phyloP scores from a whole-genome alignment of 2,113 vertebrate genomes.

The Anser brachyrhynchus region DNA sequence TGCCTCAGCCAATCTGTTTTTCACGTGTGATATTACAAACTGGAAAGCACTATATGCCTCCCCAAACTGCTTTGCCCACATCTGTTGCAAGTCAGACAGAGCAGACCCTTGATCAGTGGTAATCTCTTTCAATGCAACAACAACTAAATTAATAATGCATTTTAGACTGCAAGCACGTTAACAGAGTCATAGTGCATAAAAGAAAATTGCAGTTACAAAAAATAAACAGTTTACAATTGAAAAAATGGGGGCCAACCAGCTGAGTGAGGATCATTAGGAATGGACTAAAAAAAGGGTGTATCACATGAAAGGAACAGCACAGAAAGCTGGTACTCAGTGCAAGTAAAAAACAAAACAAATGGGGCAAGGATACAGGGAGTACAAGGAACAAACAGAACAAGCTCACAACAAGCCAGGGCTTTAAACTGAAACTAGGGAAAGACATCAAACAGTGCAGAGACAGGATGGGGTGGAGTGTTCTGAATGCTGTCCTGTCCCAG shows the following conservation, averaged over 20 bases:
- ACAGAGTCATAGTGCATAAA: neutral
- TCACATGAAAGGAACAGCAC: neutral
- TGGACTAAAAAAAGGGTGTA: neutral
- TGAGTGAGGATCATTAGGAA: neutral
- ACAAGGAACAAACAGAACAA: neutral
- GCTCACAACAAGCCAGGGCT: neutral
- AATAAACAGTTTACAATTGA: neutral
- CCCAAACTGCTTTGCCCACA: neutral
- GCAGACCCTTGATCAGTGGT: neutral
- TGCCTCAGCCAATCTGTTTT: neutral
- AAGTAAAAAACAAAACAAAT: neutral
- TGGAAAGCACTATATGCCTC: neutral
- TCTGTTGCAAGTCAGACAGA: neutral
- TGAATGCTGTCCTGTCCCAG: neutral
- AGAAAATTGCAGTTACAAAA: neutral
- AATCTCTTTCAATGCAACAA: neutral
- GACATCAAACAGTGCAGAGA: conserved; percentile 49
- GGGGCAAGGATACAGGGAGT: neutral
- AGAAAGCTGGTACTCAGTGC: neutral
- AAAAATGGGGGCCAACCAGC: neutral
- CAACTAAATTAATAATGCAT: neutral
- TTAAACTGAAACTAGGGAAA: neutral
- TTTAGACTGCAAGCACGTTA: neutral
- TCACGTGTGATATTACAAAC: neutral
- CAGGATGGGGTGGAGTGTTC: conserved; percentile 23